phyloP scores from a whole-genome alignment of 2,797 vertebrate genomes.

The Tangara arthus region DNA sequence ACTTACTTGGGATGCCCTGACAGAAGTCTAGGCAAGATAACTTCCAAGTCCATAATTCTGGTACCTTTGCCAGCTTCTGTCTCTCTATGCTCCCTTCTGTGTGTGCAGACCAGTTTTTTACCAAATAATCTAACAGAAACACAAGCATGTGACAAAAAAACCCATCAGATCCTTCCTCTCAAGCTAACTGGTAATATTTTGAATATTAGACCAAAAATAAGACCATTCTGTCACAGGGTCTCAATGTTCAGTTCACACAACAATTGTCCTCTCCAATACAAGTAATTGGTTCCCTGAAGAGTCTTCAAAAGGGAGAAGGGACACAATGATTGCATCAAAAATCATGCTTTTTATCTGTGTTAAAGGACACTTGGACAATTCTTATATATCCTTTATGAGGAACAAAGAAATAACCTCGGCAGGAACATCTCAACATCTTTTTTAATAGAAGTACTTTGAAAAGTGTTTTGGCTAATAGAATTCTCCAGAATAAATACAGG shows the following conservation, averaged over 20 bases:
- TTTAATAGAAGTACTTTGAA: not conserved
- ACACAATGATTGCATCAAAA: not conserved
- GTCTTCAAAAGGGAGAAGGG: not conserved
- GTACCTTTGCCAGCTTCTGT: not conserved
- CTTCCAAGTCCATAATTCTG: not conserved
- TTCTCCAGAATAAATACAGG: not conserved
- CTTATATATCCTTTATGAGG: not conserved
- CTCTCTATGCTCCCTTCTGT: not conserved
- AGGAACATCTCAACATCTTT: not conserved
- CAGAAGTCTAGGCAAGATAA: not conserved
- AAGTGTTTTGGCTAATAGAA: not conserved
- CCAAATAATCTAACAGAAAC: not conserved
- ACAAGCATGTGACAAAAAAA: not conserved
- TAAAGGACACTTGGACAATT: conserved; percentile 26
- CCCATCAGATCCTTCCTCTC: not conserved
- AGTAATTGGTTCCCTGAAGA: conserved; percentile 18
- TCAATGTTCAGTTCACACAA: not conserved
- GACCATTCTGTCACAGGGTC: not conserved
- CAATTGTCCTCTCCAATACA: not conserved
- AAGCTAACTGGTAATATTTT: not conserved
- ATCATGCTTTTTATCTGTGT: not conserved
- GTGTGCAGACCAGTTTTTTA: not conserved
- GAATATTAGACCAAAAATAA: no score
- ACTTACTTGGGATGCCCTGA: not conserved
- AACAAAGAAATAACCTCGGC: conserved; percentile 24